Evolutionary conservation across 1,140 invertebrate species (phyloP), one percentile per base, ranked within the genome.

Genomic region (Euura saliciscinereae): DNA sequence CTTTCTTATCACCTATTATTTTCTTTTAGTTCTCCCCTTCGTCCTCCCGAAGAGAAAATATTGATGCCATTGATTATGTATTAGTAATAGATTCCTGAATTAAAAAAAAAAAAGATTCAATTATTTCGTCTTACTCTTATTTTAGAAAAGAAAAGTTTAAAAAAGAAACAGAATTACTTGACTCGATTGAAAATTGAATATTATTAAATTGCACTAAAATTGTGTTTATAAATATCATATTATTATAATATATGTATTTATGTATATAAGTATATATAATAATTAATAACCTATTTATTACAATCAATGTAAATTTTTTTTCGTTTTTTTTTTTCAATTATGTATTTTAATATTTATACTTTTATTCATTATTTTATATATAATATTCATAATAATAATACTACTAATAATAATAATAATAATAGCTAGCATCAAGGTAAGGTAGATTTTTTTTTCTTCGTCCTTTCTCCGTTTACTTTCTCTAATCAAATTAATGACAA

Each of bases 381-480:
- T 28, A 28, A 28, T 28, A 28, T 28, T 28, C 28, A 28, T 28
- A 28, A 28, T 71, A 77, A 71, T 77, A 74, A 77, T 69, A 79
- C 72, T 69, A 79, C 72, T 67, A 76, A 75, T 76, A 77, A 72
- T 74, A 75, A 76, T 70, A 75, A 44, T 59, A 69, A 65, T 75
- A 66, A 79, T 78, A 77, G 77, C 44, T 74, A 77, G 13, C 76
- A 79, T 75, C 45, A 75, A 73, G 73, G 84, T 85, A 86, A 85
- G 75, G 74, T 82, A 76, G 84, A 67, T 73, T 43, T 72, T 75
- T 73, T 75, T 74, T 69, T 51, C 42, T 44, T 70, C 70, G 72
- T 70, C 70, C 70, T 67, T 72, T 44, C 28, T 68, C 74, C 69
- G 69, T 71, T 74, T 72, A 51, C 51, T 70, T 45, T 67, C 66